Evolutionary conservation across 2,797 vertebrate species (phyloP), one percentile per base, ranked within the genome.

Genomic region (Neopelma chrysocephalum): DNA sequence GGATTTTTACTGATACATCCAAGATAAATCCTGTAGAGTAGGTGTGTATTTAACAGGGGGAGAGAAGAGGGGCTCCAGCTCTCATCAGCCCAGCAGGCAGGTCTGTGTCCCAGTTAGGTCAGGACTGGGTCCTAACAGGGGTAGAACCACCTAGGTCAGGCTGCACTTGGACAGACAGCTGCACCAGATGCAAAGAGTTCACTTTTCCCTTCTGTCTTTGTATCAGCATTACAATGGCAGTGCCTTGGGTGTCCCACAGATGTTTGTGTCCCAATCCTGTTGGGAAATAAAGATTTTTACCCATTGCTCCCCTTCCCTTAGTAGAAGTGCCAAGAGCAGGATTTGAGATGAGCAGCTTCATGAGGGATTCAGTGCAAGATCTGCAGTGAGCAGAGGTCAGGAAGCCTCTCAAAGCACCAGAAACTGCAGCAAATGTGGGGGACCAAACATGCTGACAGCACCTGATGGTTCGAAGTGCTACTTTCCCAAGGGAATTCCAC

Each of bases 401-500:
- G 65, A 81, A 85, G 42, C 40, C 62, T 76, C 34, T 9, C 36
- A 45, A 76, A 83, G 47, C 1, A 4, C 76, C 82, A 47, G 54
- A 45, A 68, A 3, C 78, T 51, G 80, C 77, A 54, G 70, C 4
- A 5, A 68, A 45, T 9, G 51, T 23, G 45, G 20, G 40, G 70
- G 27, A 83, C 64, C 77, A 38, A 65, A 90, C 79, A 85, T 11
- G 21, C 57, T 85, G 91, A 64, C 71, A 34, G 27, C 34, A 48
- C 58, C 54, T 62, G 72, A 38, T 65, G 72, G 56, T 7, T 43
- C 38, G 43, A 68, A 87, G 69, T 22, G 71, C 71, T 81, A 5
- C 34, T 77, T 83, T 84, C n/a, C 87, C 93, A 93, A 11, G 93
- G 79, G 34, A 96, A 91, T 90, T 75, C 77, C 79, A 36, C 14